Percentiles rank a stretch among this genome's conserved stretches.
Conservation (phyloP, 2,888 invertebrate species). For the Escarpia spicata region DNA sequence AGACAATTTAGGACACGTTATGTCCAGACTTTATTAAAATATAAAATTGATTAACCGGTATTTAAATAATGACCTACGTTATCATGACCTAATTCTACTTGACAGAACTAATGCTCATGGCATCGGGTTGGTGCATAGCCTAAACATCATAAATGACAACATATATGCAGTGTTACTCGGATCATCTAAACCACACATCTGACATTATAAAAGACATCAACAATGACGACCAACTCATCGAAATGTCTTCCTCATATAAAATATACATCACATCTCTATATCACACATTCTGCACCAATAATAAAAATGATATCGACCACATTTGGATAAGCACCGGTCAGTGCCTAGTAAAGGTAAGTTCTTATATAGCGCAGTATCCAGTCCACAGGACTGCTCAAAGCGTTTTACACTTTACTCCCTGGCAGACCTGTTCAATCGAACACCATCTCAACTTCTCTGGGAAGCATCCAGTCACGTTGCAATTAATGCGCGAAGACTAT, state of each 20-base stretch:
- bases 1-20: background rate
- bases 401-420: too few species aligned
- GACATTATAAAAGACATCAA: background rate
- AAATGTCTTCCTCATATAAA: background rate
- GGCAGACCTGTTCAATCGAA: too few species aligned
- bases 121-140: background rate
- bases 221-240: background rate
- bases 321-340: background rate
- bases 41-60: background rate
- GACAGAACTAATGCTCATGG: background rate
- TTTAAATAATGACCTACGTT: background rate
- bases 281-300: background rate
- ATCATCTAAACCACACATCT: background rate
- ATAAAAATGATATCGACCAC: background rate
- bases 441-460: too few species aligned
- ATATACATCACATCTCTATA: background rate
- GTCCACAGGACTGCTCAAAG: too few species aligned
- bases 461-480: too few species aligned
- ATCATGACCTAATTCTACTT: background rate
- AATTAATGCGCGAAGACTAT: too few species aligned
- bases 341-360: background rate
- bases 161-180: background rate
- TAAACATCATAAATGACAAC: background rate
- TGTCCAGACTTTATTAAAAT: background rate
- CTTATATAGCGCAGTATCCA: too few species aligned